Evolutionary conservation across 2,888 invertebrate species (phyloP), one percentile per base, ranked within the genome.

Genomic region (Lacanobia wlatinum): DNA sequence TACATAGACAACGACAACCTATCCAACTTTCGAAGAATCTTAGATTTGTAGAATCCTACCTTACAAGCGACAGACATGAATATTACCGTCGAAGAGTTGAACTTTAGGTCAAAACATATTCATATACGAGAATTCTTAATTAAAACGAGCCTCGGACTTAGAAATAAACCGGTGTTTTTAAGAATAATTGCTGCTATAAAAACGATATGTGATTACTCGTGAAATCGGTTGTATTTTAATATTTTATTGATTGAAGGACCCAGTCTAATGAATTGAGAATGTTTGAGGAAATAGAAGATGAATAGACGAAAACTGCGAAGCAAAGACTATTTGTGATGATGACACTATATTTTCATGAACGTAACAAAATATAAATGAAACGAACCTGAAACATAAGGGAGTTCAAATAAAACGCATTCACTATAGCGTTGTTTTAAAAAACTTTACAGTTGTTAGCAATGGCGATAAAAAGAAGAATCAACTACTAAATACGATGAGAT

Each of bases 121-220:
- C 40, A 68, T 55, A 68, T 63, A 66, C 75, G 71, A 80, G 70
- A 80, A 80, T 76, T 59, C 58, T 70, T 80, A 84, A 85, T 84
- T 76, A 83, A 78, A 56, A 70, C 74, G n/a, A 79, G 52, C 69
- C 69, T 70, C 80, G 55, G 60, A 62, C 79, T 58, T 73, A 68
- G 56, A 63, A 16, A 73, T 60, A 78, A 88, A 87, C 84, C 84
- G 84, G 85, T 87, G 79, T 88, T 89, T 87, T 87, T 78, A 77
- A 69, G 59, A 56, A 80, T 93, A 92, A 93, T 92, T 88, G 89
- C 86, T 75, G 83, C 86, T 75, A 90, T 92, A 88, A 87, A 88
- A 89, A 84, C 84, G 83, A 83, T 86, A 89, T 87, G 85, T 71
- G 82, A 86, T 87, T 85, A 84, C 72, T 63, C 86, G 87, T 87